A percentile compares a stretch with the other conserved stretches of the same genome.
phyloP scores from a whole-genome alignment of 2,797 vertebrate species.

The Mastacembelus armatus region DNA sequence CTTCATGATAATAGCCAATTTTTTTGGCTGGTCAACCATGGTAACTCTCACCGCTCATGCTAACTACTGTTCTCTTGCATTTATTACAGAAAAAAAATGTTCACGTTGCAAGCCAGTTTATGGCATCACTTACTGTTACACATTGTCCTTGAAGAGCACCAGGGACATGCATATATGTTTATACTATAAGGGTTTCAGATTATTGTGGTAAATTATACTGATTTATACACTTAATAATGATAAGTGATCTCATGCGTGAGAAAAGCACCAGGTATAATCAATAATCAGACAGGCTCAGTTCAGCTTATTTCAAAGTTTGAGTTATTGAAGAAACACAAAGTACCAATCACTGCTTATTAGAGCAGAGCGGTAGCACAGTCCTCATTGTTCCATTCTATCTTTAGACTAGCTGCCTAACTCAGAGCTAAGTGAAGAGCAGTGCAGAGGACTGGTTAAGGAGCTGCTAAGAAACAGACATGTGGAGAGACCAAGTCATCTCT shows the following conservation, averaged over 20 bases:
- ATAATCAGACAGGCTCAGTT: constrained; percentile 12
- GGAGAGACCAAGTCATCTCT: constrained; percentile 43
- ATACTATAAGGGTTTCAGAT: not conserved
- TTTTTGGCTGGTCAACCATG: constrained; percentile 11
- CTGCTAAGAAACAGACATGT: constrained; percentile 34
- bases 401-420: constrained; percentile 65
- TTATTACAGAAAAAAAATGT: not conserved
- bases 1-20: not conserved
- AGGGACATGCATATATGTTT: not conserved
- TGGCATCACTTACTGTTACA: not conserved
- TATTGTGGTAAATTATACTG: not conserved
- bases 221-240: no score
- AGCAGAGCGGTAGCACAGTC: constrained; percentile 30
- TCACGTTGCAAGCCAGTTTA: not conserved
- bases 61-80: not conserved
- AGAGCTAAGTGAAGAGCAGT: constrained; percentile 55
- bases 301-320: constrained; percentile 42
- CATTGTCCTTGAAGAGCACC: not conserved
- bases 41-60: not conserved
- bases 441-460: constrained; percentile 48
- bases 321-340: constrained; percentile 40
- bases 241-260: not conserved
- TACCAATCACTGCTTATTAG: constrained; percentile 61
- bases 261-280: not conserved
- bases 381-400: constrained; percentile 71